Evolutionary conservation across 92 coral and sea anemone genomes (phyloP).

Genomic region (Zoanthus solanderi): DNA sequence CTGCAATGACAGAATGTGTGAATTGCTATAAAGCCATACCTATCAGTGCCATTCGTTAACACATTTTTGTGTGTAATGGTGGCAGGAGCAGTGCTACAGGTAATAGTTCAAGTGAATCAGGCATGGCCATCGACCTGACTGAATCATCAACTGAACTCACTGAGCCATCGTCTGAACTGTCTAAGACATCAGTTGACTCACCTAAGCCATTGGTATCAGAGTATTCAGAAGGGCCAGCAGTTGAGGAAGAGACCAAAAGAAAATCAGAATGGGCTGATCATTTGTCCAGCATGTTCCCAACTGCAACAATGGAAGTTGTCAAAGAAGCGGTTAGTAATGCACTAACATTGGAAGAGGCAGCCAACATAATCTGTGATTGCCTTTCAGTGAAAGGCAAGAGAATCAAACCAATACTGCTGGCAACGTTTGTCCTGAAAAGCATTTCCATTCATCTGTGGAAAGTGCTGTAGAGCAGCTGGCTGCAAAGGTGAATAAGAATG

Average conservation of each 20-base stretch:
- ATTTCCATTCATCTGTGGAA: conserved; percentile 3
- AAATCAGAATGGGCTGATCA: conserved; percentile 39
- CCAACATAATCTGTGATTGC: conserved; percentile 29
- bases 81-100: conserved; percentile 12
- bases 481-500: conserved; percentile 24
- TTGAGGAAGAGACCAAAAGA: background rate
- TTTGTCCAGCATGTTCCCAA: conserved; percentile 46
- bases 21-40: too few relatives aligned
- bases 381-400: conserved; percentile 39
- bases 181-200: background rate
- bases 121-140: conserved; percentile 26
- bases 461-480: conserved; percentile 28
- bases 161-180: background rate
- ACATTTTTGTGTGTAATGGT: too few relatives aligned
- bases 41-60: too few relatives aligned
- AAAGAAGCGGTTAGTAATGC: conserved; percentile 42
- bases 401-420: background rate
- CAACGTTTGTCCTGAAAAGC: conserved; percentile 24
- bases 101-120: background rate
- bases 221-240: conserved; percentile 19
- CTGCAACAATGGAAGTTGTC: conserved; percentile 17
- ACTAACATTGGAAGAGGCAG: conserved; percentile 51
- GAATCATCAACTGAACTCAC: background rate
- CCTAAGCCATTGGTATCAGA: conserved; percentile 9
- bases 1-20: too few relatives aligned